Percentiles rank a stretch among this genome's conserved stretches.
phyloP scores from a whole-genome alignment of 2,113 vertebrate species.

The Cololabis saira region DNA sequence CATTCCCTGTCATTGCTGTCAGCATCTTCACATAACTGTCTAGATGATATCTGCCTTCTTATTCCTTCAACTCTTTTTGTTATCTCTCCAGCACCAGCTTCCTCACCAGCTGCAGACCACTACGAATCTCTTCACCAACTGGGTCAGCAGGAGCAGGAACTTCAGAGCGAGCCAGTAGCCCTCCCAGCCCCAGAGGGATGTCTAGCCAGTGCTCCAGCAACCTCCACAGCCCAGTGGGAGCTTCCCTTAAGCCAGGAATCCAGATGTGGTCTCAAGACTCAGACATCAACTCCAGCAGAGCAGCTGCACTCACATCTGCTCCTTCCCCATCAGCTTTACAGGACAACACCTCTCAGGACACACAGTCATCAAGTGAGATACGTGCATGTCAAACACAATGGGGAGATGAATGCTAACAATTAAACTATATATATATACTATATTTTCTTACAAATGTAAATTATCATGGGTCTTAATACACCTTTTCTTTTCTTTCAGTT shows the following conservation, averaged over 20 bases:
- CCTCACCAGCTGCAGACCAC: conserved; percentile 72
- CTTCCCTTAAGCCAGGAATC: conserved; percentile 58
- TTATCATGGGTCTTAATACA: background rate
- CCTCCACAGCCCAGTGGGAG: conserved; percentile 72
- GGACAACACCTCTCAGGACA: conserved; percentile 82
- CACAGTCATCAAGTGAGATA: conserved; percentile 79
- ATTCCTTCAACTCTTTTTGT: background rate
- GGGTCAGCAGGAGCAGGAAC: conserved; percentile 63
- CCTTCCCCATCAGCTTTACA: conserved; percentile 73
- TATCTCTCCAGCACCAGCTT: conserved; percentile 77
- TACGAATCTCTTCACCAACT: conserved; percentile 66
- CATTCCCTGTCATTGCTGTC: background rate
- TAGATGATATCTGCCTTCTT: background rate
- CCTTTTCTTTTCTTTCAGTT: conserved; percentile 57
- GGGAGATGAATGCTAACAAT: background rate
- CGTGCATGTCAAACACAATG: background rate
- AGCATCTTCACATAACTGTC: background rate
- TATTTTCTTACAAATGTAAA: background rate
- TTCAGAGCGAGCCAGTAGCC: conserved; percentile 70
- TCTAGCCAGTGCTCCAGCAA: conserved; percentile 78
- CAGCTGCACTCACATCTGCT: conserved; percentile 36
- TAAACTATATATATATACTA: background rate
- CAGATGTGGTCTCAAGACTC: conserved; percentile 62
- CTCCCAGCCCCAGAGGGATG: conserved; percentile 63
- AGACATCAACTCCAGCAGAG: conserved; percentile 50